phyloP scores from a whole-genome alignment of 2,113 vertebrate species.

The Peromyscus californicus region DNA sequence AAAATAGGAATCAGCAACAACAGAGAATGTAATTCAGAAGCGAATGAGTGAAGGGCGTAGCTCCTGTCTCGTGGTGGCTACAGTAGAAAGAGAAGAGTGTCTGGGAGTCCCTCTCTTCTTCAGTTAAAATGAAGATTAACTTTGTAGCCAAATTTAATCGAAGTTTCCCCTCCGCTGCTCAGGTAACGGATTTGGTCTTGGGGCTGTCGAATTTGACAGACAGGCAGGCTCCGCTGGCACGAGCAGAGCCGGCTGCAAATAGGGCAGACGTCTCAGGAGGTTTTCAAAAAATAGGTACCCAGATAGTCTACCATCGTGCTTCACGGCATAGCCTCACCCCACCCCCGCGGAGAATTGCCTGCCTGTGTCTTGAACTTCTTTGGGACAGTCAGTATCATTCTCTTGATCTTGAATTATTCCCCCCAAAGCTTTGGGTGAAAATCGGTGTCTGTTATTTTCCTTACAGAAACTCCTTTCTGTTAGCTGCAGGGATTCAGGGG shows the following conservation, averaged over 20 bases:
- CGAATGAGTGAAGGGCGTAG: neutral
- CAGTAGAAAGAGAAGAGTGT: neutral
- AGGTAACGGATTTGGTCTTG: constrained; percentile 47
- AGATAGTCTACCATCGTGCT: neutral
- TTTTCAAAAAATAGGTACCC: neutral
- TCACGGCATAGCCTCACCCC: neutral
- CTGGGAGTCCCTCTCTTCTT: constrained; percentile 5
- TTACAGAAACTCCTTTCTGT: neutral
- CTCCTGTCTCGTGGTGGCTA: neutral
- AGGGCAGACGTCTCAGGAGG: constrained; percentile 40
- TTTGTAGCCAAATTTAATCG: constrained; percentile 38
- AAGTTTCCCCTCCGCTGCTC: constrained; percentile 52
- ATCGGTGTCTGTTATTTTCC: neutral
- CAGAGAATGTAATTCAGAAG: neutral
- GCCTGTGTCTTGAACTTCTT: neutral
- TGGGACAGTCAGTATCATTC: neutral
- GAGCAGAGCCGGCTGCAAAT: constrained; percentile 45
- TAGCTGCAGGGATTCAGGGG: neutral
- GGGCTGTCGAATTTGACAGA: constrained; percentile 19
- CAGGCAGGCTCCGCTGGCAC: neutral
- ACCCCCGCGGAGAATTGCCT: neutral
- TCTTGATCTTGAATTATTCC: neutral
- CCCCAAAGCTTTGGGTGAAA: neutral
- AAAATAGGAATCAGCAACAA: neutral
- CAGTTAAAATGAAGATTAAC: constrained; percentile 66